Evolutionary conservation across 2,888 invertebrate species (phyloP), one percentile per base, ranked within the genome.

Genomic region (Eucera pruinosa): DNA sequence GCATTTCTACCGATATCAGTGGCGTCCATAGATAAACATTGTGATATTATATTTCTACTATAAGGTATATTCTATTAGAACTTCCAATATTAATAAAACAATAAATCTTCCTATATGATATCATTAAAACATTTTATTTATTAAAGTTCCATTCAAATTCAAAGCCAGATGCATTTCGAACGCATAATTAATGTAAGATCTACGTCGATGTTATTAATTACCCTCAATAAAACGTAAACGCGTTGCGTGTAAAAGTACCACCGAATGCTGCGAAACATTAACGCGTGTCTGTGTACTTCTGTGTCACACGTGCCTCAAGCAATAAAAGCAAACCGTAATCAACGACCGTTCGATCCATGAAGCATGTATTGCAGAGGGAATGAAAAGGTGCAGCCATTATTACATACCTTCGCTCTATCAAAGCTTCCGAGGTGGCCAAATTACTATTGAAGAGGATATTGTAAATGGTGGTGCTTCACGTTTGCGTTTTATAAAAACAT

Each of bases 401-500:
- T 18, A 11, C 27, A n/a, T 18, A 2, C 5, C 30, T n/a, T 4
- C 9, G 23, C 25, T n/a, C 4, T 50, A 7, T 27, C 3, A 7
- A 36, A 36, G 36, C n/a, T 50, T 50, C 3, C 15, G 2, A 15
- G n/a, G 9, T n/a, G n/a, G n/a, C 23, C 0, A 27, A 9, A 9
- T 50, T n/a, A 50, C 11, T 7, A 4, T 9, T 15, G 25, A n/a
- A 27, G 27, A 7, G 9, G 27, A n/a, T n/a, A 3, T 15, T 0
- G n/a, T 2, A 9, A 27, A 50, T 15, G 36, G 7, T 7, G 36
- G 11, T 36, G 36, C 9, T 36, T 36, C 36, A 36, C 36, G 36
- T 9, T 36, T 11, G 36, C 36, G 36, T 9, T 11, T 36, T 36
- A 30, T 39, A 60, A 66, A 64, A 72, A 58, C 65, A 60, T 65